Evolutionary conservation across 2,113 vertebrate species (phyloP), one percentile per base, ranked within the genome.

Genomic region (Sinocyclocheilus anshuiensis): DNA sequence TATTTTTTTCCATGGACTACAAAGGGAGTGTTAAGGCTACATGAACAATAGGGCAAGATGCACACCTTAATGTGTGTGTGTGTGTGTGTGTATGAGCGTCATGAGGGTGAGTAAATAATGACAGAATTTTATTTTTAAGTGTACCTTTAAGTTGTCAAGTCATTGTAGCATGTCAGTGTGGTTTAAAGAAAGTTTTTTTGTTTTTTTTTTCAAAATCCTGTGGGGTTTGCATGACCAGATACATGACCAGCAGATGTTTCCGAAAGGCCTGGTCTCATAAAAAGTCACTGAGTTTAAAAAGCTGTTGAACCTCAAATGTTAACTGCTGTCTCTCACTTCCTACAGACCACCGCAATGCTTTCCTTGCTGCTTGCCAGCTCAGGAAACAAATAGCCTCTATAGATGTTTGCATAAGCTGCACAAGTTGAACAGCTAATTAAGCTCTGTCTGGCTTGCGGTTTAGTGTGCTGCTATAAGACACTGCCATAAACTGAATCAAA

Each of bases 301-400:
- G 10, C 72, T 81, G 6, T 12, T 84, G 4, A 74, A 50, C 22
- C 69, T 83, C 9, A 67, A 45, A 74, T 85, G 82, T 71, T 87
- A 74, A 13, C 55, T 78, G 24, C 39, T 50, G 26, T 77, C 45
- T 84, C 4, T 24, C 13, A 50, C 26, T 85, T 29, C 39, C 9
- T 4, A 81, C 26, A 84, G 57, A 61, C 74, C 80, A 85, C 84
- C 26, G 2, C 84, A 5, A 67, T n/a, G 50, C 6, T 61, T 81
- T 24, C 1, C 42, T 50, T 53, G 12, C 8, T 65, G 45, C 55
- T 53, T 63, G 22, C 74, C 22, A 80, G 18, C 83, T 33, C 55
- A 61, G n/a, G 42, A 74, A 74, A 24, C 45, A 83, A 33, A 57
- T 9, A 50, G 67, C 20, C 26, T 10, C n/a, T 53, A 50, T 36